These are phyloP conservation scores for Bombus pascuorum DNA, from an alignment of 1,140 invertebrate species.

Conservation along the genomic window DNA sequence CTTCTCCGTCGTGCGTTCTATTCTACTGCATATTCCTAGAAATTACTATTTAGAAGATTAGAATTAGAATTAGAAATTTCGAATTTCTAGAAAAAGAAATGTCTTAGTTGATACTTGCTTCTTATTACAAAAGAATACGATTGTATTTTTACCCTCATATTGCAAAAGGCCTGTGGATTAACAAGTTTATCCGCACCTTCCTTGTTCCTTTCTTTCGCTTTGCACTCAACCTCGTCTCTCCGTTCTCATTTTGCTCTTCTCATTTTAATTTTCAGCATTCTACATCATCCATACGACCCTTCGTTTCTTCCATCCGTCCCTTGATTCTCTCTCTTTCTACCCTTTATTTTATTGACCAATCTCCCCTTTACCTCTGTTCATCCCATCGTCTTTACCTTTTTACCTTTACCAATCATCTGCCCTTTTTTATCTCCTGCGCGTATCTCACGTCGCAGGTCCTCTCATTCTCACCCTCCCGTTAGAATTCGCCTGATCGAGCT, in stretches of 20 bases:
- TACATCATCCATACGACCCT: not conserved
- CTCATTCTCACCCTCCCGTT: not conserved
- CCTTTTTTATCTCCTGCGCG: no score
- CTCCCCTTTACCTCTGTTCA: not conserved
- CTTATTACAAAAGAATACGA: not conserved
- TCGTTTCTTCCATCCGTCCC: no score
- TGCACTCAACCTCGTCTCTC: not conserved
- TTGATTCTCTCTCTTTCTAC: not conserved
- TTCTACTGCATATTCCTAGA: no score
- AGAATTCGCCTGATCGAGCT: slow-evolving; percentile 13
- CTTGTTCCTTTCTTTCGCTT: not conserved
- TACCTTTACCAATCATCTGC: not conserved
- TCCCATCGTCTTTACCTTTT: not conserved
- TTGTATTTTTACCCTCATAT: not conserved
- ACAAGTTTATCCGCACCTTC: not conserved
- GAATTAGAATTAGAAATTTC: no score
- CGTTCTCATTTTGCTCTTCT: not conserved
- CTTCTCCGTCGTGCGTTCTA: no score
- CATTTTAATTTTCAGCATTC: not conserved
- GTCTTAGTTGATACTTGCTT: not conserved
- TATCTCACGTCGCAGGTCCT: not conserved
- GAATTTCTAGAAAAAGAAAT: no score
- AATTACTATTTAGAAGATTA: no score
- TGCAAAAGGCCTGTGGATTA: not conserved
- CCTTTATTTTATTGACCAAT: not conserved